Evolutionary conservation across 2,113 vertebrate genomes (phyloP), one percentile per base, ranked within the genome.

Genomic region (Mormoops blainvillei): DNA sequence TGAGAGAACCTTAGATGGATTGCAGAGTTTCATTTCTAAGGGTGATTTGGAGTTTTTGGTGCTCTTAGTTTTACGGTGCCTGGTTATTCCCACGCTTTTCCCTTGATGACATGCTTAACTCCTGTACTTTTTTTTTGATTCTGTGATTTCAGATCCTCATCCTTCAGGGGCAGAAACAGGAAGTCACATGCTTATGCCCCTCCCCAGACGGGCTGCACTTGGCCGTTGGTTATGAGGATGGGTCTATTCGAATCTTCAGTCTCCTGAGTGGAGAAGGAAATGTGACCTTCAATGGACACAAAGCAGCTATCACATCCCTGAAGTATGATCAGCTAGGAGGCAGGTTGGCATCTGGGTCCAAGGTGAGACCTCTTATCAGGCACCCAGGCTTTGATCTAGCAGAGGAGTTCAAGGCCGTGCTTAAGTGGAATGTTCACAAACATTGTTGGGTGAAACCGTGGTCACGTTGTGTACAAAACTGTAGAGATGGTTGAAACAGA

Each of bases 201-300:
- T 99, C 99, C 33, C 99, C 99, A 1, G 99, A 99, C 22, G 99
- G 99, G 10, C 87, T 99, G 56, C 99, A 99, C 74, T 96, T 99
- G 71, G 99, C 99, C 5, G 99, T 99, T 94, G 99, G 99, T 1
- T 99, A 99, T 65, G 99, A 99, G 92, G 99, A 99, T 67, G 99
- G 99, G 1, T 98, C 99, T 0, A 98, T 99, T 88, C 98, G 98
- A 45, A 96, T 99, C 94, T 99, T 99, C 97, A 99, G 97, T 97
- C 98, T 99, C 56, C 95, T 99, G 7, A 99, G 98, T 2, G 99
- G 99, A 0, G 99, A 99, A 97, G 99, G 98, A 7, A 98, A 95
- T 4, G 94, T 99, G 74, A 99, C 99, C 31, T 99, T 99, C 97
- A 99, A 98, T 48, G 99, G 99, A 33, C 99, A 99, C 98, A 99